Percentiles rank a stretch among this genome's conserved stretches.
phyloP scores from a whole-genome alignment of 2,113 vertebrate species.

The Daboia siamensis region DNA sequence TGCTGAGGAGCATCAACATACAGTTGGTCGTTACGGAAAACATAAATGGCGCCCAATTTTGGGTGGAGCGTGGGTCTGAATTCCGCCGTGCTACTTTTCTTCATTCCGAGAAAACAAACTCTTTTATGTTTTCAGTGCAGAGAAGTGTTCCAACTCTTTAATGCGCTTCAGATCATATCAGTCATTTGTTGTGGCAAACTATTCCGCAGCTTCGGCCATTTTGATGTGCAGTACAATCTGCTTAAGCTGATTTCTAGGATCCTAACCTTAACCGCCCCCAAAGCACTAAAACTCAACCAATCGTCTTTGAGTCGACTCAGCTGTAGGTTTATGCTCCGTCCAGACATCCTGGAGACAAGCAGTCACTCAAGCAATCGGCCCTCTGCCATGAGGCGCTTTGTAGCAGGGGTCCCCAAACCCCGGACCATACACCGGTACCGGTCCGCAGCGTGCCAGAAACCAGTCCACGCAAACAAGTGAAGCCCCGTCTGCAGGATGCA shows the following conservation, averaged over 20 bases:
- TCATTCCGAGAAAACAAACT: background rate
- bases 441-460: too few species aligned
- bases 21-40: background rate
- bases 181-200: background rate
- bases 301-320: background rate
- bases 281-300: background rate
- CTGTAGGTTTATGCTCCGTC: background rate
- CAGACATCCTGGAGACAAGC: background rate
- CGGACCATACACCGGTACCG: too few species aligned
- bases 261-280: background rate
- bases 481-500: too few species aligned
- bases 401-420: too few species aligned
- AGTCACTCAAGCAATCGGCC: too few species aligned
- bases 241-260: background rate
- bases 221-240: background rate
- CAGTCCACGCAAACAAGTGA: too few species aligned
- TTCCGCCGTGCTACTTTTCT: background rate
- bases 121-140: background rate
- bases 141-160: background rate
- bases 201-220: background rate
- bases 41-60: background rate
- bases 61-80: background rate
- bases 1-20: background rate
- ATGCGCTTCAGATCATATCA: background rate
- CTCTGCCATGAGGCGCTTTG: too few species aligned